phyloP scores from a whole-genome alignment of 2,113 vertebrate genomes.

The Loxodonta africana region DNA sequence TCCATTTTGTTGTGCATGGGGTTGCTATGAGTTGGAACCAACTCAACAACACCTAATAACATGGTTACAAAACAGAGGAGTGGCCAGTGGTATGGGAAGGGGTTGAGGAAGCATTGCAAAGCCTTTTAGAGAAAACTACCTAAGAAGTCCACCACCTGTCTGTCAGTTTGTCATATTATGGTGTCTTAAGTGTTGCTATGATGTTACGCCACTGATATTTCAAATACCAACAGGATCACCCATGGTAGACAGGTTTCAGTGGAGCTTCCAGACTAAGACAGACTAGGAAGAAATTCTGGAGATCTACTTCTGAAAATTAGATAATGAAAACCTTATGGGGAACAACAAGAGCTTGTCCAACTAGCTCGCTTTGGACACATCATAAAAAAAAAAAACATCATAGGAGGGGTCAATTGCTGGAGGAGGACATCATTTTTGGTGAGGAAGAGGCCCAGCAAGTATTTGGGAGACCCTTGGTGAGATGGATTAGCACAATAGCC shows the following conservation, averaged over 20 bases:
- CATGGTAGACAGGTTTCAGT: background rate
- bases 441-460: background rate
- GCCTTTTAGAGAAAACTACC: background rate
- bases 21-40: no score
- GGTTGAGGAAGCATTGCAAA: background rate
- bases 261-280: background rate
- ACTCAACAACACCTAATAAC: no score
- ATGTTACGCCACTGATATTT: background rate
- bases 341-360: background rate
- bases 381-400: no score
- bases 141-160: background rate
- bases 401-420: background rate
- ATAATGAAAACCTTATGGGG: background rate
- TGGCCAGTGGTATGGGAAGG: background rate
- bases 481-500: background rate
- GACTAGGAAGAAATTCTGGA: background rate
- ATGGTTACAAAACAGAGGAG: background rate
- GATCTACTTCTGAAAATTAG: background rate
- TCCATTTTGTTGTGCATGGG: no score
- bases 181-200: background rate
- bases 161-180: background rate
- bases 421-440: background rate
- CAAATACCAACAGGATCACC: background rate
- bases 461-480: background rate
- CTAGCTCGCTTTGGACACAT: background rate